A percentile compares a stretch with the other conserved stretches of the same genome.
phyloP scores from a whole-genome alignment of 2,888 invertebrate genomes.

The Ormyrus pomaceus region DNA sequence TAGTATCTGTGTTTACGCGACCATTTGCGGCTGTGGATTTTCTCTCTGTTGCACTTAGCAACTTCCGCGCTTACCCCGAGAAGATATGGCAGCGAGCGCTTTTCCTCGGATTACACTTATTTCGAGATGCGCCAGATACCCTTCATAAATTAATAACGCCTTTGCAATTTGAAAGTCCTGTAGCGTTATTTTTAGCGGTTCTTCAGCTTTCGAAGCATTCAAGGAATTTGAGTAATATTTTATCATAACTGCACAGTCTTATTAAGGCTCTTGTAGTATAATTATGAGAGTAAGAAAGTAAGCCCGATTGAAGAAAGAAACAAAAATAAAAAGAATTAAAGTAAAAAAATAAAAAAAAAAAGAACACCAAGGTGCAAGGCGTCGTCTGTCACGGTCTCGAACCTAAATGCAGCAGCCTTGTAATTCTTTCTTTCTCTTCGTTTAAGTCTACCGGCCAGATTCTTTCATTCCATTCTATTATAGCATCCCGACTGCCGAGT shows the following conservation, averaged over 20 bases:
- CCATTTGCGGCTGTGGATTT: slow-evolving; percentile 5
- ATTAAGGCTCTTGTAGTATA: too few relatives aligned
- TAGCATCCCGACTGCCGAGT: background rate
- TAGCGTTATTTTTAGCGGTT: too few relatives aligned
- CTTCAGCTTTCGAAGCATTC: too few relatives aligned
- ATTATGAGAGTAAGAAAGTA: too few relatives aligned
- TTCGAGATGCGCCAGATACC: too few relatives aligned
- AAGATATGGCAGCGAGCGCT: slow-evolving; percentile 2
- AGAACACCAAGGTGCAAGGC: slow-evolving; percentile 13
- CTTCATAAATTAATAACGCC: too few relatives aligned
- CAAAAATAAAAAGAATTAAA: background rate
- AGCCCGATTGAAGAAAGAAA: too few relatives aligned
- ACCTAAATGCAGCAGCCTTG: background rate
- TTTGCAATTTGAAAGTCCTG: too few relatives aligned
- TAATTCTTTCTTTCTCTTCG: slow-evolving; percentile 1
- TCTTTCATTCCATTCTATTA: slow-evolving; percentile 37
- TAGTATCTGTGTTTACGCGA: background rate
- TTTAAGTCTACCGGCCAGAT: background rate
- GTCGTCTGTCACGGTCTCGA: background rate
- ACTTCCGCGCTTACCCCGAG: slow-evolving; percentile 16
- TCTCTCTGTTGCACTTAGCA: slow-evolving; percentile 14
- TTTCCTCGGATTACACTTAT: too few relatives aligned
- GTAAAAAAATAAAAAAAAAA: slow-evolving; percentile 15
- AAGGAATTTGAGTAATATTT: too few relatives aligned
- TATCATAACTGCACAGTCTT: too few relatives aligned